Evolutionary conservation across 2,797 vertebrate genomes (phyloP), one percentile per base, ranked within the genome.

Genomic region (Eutrigla gurnardus): DNA sequence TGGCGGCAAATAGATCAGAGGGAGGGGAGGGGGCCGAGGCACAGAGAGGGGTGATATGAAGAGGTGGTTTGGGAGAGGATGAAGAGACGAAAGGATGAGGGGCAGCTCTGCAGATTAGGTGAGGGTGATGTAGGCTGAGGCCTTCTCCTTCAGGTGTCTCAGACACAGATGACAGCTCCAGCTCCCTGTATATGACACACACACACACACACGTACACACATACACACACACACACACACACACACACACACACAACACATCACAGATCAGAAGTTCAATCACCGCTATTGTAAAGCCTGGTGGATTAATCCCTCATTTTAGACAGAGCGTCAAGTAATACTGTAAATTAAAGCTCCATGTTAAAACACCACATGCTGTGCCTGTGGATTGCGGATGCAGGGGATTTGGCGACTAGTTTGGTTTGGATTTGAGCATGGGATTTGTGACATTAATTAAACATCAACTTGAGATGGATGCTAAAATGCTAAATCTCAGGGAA

Each of bases 121-220:
- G 81, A 98, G 95, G 59, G 96, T 98, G 93, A 98, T 98, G 92
- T 97, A 98, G 86, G 97, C 97, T 14, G 97, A 97, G 36, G 97
- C 97, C 92, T 97, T 98, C 86, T 98, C 97, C 88, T 97, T 98
- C 91, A 97, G 94, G 91, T 97, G 97, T 91, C 96, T 95, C 84
- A 97, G 94, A 93, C 97, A 98, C 87, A 97, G 94, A 91, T 97
- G 96, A 91, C 97, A 98, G 82, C 97, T 98, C 97, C 97, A 98
- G 89, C 96, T 98, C 82, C 97, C 97, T 97, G 93, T 6, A 70
- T 61, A 55, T 82, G 61, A 86, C 77, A 87, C 71, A 79, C 65
- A 81, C 65, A 79, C 77, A 73, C 73, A 76, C 60, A 75, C 70
- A 81, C 64, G 60, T 65, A 78, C 65, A 65, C 74, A 66, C 59